phyloP scores from a whole-genome alignment of 2,888 invertebrate genomes.

The Melieria picta region DNA sequence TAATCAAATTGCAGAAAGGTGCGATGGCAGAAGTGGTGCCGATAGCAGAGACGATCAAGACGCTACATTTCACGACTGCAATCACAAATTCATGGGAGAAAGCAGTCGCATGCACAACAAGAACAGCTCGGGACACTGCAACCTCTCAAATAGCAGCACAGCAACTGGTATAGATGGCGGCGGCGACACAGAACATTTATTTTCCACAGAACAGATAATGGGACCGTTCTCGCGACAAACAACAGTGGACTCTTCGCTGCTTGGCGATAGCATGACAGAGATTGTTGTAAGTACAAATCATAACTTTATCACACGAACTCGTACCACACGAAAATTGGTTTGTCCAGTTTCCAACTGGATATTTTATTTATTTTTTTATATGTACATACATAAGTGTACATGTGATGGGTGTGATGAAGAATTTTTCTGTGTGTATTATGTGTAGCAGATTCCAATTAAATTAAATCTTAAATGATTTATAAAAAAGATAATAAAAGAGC shows the following conservation, averaged over 20 bases:
- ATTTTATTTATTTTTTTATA: too few species aligned
- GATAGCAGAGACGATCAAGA: too few species aligned
- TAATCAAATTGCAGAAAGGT: too few species aligned
- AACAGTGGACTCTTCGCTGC: constrained; percentile 43
- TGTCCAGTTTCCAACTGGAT: too few species aligned
- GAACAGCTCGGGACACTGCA: not conserved
- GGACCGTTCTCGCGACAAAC: constrained; percentile 37
- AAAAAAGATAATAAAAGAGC: too few species aligned
- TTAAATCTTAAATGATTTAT: too few species aligned
- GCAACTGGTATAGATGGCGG: not conserved
- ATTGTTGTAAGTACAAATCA: constrained; percentile 44
- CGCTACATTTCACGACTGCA: not conserved
- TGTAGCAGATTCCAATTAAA: not conserved
- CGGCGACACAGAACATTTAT: constrained; percentile 15
- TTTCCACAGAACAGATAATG: constrained; percentile 19
- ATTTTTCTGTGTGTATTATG: not conserved
- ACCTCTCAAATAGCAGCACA: constrained; percentile 21
- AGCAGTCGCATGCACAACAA: not conserved
- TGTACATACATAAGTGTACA: too few species aligned
- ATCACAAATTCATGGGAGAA: constrained; percentile 5
- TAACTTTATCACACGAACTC: too few species aligned
- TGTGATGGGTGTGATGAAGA: too few species aligned
- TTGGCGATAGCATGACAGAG: constrained; percentile 50
- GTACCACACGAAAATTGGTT: too few species aligned
- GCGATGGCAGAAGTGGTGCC: too few species aligned